Percentiles rank a stretch among this genome's conserved stretches.
Conservation (phyloP, 2,797 vertebrate species). For the Oophaga sylvatica region DNA sequence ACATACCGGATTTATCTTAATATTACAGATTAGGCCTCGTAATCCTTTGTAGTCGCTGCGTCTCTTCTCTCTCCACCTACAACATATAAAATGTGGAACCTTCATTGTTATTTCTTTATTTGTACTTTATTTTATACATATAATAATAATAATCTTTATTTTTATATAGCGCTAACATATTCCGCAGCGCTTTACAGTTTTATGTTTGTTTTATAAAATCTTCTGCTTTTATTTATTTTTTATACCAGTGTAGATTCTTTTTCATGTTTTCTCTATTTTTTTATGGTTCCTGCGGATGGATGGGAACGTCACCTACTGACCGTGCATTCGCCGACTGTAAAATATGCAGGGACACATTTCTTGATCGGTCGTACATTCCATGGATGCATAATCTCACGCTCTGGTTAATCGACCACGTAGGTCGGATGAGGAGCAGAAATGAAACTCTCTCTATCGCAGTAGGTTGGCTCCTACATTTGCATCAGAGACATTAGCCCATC, state of each 20-base stretch:
- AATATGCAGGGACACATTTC: constrained; percentile 18
- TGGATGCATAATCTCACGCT: constrained; percentile 8
- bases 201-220: neutral
- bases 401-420: neutral
- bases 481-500: constrained; percentile 7
- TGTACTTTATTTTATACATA: neutral
- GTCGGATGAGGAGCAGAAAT: neutral
- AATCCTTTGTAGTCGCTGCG: too few relatives aligned
- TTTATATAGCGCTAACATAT: too few relatives aligned
- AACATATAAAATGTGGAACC: too few relatives aligned
- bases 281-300: neutral
- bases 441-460: neutral
- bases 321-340: neutral
- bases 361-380: constrained; percentile 8
- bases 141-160: too few relatives aligned
- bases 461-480: constrained; percentile 1
- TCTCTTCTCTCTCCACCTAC: too few relatives aligned
- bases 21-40: too few relatives aligned
- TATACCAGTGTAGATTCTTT: too few relatives aligned
- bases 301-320: neutral
- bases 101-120: neutral
- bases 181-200: too few relatives aligned
- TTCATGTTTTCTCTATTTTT: neutral
- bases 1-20: too few relatives aligned
- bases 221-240: neutral